Evolutionary conservation across 2,888 invertebrate genomes (phyloP), one percentile per base, ranked within the genome.

Genomic region (Timema cristinae): DNA sequence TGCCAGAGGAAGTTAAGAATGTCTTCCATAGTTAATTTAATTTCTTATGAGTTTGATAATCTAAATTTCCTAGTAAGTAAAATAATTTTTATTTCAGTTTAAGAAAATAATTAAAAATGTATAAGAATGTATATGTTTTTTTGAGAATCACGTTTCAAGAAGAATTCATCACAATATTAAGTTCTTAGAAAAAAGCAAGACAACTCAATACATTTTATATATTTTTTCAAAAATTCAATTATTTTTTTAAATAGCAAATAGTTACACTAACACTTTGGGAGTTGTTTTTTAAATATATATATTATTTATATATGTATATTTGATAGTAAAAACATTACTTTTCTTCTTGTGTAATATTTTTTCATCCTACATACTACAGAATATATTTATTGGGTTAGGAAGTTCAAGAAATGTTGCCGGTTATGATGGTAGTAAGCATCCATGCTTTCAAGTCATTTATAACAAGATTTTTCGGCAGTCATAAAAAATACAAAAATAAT

Each of bases 301-400:
- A 63, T 71, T 66, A 59, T 68, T 69, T 69, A 69, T 69, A 72
- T 67, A 72, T 72, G 47, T 63, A 48, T 63, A 63, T 48, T 63
- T 63, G 47, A 63, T 63, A 63, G 48, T 63, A 63, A 63, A 63
- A 63, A 63, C 47, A 48, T 63, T 63, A 63, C 47, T 32, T 63
- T 15, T 63, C 48, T 32, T 63, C 63, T 32, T 63, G 63, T 63
- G 63, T 63, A 63, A 47, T 32, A 63, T 47, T 10, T 8, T 47
- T 63, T 47, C 47, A 54, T 68, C 15, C 69, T 69, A 63, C 13
- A 50, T 67, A 54, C 66, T 52, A 68, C 66, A 56, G 66, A 67
- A 59, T 68, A 68, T 54, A 61, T 59, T 11, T 67, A 67, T 50
- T 50, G 67, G 67, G 54, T 68, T 68, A 61, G 68, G 68, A 51